Conservation (phyloP, 2,113 vertebrate species). For the Pipra filicauda region DNA sequence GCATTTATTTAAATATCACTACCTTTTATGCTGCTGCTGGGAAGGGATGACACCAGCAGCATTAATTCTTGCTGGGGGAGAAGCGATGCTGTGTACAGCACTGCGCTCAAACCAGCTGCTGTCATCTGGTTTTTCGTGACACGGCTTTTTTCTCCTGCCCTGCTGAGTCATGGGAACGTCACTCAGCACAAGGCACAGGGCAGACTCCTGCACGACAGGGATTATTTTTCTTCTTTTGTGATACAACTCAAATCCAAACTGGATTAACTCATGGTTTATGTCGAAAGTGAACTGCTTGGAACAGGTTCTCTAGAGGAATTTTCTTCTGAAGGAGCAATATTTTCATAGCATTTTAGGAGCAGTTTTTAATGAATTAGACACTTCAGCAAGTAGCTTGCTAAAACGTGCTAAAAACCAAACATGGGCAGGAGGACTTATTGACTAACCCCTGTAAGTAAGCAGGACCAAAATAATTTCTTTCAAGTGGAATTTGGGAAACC, state of each 20-base stretch:
- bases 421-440: neutral
- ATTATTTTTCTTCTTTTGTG: neutral
- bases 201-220: neutral
- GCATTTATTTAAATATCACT: fast-evolving
- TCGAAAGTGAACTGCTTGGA: neutral
- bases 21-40: neutral
- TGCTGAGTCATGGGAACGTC: neutral
- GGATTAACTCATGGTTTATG: neutral
- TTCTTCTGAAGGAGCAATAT: neutral
- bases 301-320: slow-evolving; percentile 3
- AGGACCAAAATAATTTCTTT: neutral
- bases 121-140: fast-evolving
- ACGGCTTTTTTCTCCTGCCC: neutral
- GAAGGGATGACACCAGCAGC: neutral
- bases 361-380: neutral
- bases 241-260: neutral
- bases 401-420: neutral
- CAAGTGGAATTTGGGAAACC: neutral
- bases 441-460: neutral
- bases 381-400: neutral
- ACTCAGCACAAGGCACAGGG: neutral
- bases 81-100: fast-evolving
- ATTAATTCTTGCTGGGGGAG: neutral
- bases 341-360: neutral
- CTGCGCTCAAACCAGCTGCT: fast-evolving